phyloP scores from a whole-genome alignment of 2,888 invertebrate genomes.

The Lumbricus terrestris region DNA sequence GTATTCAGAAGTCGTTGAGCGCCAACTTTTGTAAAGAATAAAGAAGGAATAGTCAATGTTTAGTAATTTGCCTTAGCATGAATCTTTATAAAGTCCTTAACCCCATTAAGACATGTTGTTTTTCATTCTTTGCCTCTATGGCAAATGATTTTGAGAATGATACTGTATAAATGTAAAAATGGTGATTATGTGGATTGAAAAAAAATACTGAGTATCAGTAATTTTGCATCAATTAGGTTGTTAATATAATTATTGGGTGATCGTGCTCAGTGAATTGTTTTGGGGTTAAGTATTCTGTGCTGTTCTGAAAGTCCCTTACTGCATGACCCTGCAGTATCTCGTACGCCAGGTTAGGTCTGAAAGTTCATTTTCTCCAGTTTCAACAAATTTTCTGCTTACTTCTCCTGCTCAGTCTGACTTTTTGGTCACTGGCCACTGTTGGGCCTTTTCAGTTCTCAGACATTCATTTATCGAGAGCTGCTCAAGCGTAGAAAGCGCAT shows the following conservation, averaged over 20 bases:
- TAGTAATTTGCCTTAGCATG: neutral
- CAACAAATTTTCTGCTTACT: neutral
- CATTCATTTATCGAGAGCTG: neutral
- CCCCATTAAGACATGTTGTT: neutral
- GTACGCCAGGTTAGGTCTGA: neutral
- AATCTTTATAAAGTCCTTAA: neutral
- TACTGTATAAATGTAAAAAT: neutral
- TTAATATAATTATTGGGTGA: neutral
- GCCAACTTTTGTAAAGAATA: neutral
- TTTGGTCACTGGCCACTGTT: neutral
- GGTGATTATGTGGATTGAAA: too few relatives aligned
- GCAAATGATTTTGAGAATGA: too few relatives aligned
- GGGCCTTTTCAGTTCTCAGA: neutral
- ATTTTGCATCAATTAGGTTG: neutral
- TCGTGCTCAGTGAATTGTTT: neutral
- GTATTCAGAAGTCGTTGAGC: neutral
- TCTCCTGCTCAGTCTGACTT: too few relatives aligned
- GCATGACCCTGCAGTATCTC: neutral
- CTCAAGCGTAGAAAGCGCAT: neutral
- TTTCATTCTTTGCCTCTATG: too few relatives aligned
- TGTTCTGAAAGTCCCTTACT: neutral
- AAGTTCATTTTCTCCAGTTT: neutral
- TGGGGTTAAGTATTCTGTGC: neutral
- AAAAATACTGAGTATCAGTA: neutral
- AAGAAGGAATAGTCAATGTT: neutral